These are phyloP conservation scores for Papilio helenus DNA, from an alignment of 1,140 invertebrate species.

Conservation along the genomic window DNA sequence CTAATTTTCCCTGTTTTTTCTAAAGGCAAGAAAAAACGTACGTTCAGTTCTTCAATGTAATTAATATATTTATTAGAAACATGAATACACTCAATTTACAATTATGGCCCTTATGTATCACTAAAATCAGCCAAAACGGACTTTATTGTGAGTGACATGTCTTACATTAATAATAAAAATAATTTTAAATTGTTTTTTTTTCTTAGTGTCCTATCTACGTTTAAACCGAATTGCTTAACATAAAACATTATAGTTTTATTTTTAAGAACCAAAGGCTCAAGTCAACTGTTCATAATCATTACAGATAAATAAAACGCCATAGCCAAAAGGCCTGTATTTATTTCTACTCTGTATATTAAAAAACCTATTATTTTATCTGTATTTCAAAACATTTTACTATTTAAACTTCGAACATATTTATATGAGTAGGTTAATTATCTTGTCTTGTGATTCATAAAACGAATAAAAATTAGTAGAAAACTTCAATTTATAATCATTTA, in stretches of 20 bases:
- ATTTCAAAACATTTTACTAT: constrained; percentile 12
- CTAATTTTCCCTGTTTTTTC: too few species aligned
- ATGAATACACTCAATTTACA: too few species aligned
- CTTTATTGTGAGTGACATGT: not conserved
- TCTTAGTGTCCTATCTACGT: not conserved
- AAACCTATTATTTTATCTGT: not conserved
- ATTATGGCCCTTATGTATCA: too few species aligned
- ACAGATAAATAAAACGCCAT: constrained; percentile 1
- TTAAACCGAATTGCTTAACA: not conserved
- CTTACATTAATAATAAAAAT: not conserved
- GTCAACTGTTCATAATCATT: not conserved
- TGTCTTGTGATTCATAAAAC: not conserved
- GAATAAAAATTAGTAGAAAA: not conserved
- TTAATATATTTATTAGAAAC: too few species aligned
- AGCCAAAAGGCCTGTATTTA: constrained; percentile 7
- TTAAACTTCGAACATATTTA: constrained; percentile 1
- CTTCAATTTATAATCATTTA: not conserved
- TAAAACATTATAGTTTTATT: not conserved
- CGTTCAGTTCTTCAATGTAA: too few species aligned
- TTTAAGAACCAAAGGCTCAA: not conserved
- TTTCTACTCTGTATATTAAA: not conserved
- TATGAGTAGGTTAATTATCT: not conserved
- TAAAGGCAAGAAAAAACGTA: too few species aligned
- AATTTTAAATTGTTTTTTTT: constrained; percentile 3
- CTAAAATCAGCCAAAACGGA: too few species aligned